These are phyloP conservation scores for Leptopilina syphax DNA, from an alignment of 2,888 invertebrate species.

Conservation along the genomic window DNA sequence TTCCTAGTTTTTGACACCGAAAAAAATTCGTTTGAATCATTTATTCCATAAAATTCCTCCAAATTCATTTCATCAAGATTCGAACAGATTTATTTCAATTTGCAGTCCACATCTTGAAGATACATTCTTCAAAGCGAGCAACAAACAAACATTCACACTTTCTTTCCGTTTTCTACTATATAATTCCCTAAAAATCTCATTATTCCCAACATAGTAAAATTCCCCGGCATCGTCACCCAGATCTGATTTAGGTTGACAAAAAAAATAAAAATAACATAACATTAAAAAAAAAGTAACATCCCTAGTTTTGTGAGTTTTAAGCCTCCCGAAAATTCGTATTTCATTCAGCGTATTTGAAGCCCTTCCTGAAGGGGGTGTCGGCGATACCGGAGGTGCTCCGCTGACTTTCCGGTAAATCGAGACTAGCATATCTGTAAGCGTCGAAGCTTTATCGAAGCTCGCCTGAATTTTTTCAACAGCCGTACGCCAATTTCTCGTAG, in stretches of 20 bases:
- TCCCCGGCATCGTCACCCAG: slow-evolving; percentile 22
- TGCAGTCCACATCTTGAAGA: not conserved
- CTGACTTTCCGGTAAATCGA: slow-evolving; percentile 79
- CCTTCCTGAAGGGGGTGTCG: slow-evolving; percentile 74
- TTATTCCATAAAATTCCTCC: not conserved
- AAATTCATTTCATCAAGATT: no score
- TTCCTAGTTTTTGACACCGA: no score
- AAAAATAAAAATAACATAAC: slow-evolving; percentile 22
- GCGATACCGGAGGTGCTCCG: slow-evolving; percentile 72
- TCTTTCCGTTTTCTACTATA: not conserved
- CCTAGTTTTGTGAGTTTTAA: slow-evolving; percentile 73
- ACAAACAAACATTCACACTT: not conserved
- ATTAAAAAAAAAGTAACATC: slow-evolving; percentile 19
- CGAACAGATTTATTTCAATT: not conserved
- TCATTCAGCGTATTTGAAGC: slow-evolving; percentile 86
- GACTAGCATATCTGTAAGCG: slow-evolving; percentile 83
- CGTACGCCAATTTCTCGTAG: not conserved
- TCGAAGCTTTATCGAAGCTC: slow-evolving; percentile 46
- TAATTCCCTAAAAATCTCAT: not conserved
- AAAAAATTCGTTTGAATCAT: no score
- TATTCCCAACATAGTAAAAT: not conserved
- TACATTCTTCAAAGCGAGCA: not conserved
- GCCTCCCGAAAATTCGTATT: slow-evolving; percentile 87
- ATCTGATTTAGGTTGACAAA: slow-evolving; percentile 9
- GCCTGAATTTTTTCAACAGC: not conserved